Base-by-base conservation (phyloP, 2,113 vertebrate species). In the Alexandromys fortis region DNA sequence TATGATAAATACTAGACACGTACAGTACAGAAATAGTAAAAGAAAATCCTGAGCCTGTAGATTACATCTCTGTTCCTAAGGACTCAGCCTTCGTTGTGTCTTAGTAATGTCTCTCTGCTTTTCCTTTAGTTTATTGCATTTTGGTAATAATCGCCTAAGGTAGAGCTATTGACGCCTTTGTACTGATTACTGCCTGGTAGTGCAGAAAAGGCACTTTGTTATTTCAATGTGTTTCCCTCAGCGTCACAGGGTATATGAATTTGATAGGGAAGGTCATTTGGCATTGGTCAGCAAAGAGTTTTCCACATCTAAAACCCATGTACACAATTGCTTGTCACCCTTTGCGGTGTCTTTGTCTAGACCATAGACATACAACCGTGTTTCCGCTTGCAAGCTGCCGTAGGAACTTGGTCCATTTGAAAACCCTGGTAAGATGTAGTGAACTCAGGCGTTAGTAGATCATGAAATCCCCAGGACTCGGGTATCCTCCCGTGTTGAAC, bases 1-100 rank as follows among this genome's bases (percentile, higher is more conserved):
- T 98, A 98, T 98, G 98, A 98, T 98, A 98, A 98, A 95, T 14
- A 17, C 97, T 98, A 98, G 98, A 97, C 97, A 97, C 98, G 98
- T 98, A 97, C 97, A 98, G 98, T 98, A 82, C 98, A 98, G 96
- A 98, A 97, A 97, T 98, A 97, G 96, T 91, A 42, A 79, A 76
- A 90, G 38, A 73, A 97, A 96, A 97, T 96, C 94, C 97, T 96
- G 97, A 98, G 79, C 67, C 88, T 98, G 97, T 98, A 98, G 97
- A 94, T 98, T 97, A 97, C 94, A 96, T 97, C 96, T 98, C 96
- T 52, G 5, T 98, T 98, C 95, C 97, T 98, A 96, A 98, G 87
- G 98, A 97, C 96, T 98, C 98, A 92, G 97, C 97, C 97, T 98
- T 98, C 97, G 97, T 98, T 96, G 33, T 97, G 97, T 98, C 97